phyloP scores from a whole-genome alignment of 2,113 vertebrate species.

The Heterotilapia buettikoferi region DNA sequence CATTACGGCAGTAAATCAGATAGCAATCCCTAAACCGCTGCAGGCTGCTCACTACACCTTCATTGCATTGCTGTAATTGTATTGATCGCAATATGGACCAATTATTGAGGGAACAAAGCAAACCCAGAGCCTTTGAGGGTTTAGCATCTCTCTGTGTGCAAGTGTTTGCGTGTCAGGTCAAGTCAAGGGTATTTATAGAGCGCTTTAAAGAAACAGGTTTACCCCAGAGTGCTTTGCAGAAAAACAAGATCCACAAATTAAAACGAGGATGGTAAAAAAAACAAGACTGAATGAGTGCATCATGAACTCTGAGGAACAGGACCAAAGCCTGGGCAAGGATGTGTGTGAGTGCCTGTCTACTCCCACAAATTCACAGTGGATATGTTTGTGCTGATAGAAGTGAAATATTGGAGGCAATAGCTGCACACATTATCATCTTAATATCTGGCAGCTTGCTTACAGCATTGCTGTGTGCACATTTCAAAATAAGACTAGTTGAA shows the following conservation, averaged over 20 bases:
- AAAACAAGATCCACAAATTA: slow-evolving; percentile 33
- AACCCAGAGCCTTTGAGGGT: slow-evolving; percentile 26
- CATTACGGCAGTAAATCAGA: slow-evolving; percentile 56
- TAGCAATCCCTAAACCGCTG: slow-evolving; percentile 49
- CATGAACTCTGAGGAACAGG: slow-evolving; percentile 1
- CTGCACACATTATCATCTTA: neutral
- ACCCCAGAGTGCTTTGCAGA: neutral
- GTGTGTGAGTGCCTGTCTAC: neutral
- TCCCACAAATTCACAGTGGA: slow-evolving; percentile 6
- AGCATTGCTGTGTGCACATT: neutral
- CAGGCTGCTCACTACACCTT: slow-evolving; percentile 37
- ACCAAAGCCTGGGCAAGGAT: neutral
- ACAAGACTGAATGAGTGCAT: neutral
- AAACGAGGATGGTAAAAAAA: neutral
- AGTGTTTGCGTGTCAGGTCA: neutral
- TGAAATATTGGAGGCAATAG: slow-evolving; percentile 12
- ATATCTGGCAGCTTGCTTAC: slow-evolving; percentile 3
- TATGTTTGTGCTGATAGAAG: slow-evolving; percentile 23
- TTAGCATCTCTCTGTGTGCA: neutral
- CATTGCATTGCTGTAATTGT: slow-evolving; percentile 38
- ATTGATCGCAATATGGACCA: slow-evolving; percentile 58
- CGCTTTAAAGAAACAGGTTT: neutral
- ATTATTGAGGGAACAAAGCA: slow-evolving; percentile 44
- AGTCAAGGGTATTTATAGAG: slow-evolving; percentile 21
- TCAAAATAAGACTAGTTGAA: slow-evolving; percentile 7